Evolutionary conservation across 37 sponge, comb jelly and placozoan genomes (phyloP).

Genomic region (Lycopodina hypogea): DNA sequence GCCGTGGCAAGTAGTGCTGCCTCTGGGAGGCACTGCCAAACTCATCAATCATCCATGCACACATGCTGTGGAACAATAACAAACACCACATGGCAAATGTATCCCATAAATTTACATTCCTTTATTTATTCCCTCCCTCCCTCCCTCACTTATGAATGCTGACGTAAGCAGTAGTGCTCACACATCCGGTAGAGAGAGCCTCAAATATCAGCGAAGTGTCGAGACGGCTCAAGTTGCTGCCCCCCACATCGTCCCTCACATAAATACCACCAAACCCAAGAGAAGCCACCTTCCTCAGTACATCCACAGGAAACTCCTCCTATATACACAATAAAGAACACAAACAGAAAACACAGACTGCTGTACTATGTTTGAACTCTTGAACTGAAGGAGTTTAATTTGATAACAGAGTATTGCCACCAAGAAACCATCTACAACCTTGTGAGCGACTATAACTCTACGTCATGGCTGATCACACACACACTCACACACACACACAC

Average conservation of each 20-base stretch:
- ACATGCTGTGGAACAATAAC: slow-evolving; percentile 60
- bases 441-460: no score
- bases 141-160: slow-evolving; percentile 85
- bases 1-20: slow-evolving; percentile 41
- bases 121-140: not conserved
- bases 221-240: slow-evolving; percentile 75
- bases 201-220: slow-evolving; percentile 93
- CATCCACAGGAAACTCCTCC: slow-evolving; percentile 90
- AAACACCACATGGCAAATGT: not conserved
- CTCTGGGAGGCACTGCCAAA: slow-evolving; percentile 80
- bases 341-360: not conserved
- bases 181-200: slow-evolving; percentile 94
- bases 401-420: no score
- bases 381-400: no score
- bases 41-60: slow-evolving; percentile 93
- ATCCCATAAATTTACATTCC: not conserved
- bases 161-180: slow-evolving; percentile 94
- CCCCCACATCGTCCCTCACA: slow-evolving; percentile 72
- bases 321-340: slow-evolving; percentile 1
- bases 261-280: slow-evolving; percentile 94
- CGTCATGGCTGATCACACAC: no score
- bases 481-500: no score
- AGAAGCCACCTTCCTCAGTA: slow-evolving; percentile 76
- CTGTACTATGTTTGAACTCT: no score
- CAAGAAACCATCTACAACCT: no score